These are phyloP conservation scores for Polia nebulosa DNA, from an alignment of 2,888 invertebrate genomes.

Conservation along the genomic window DNA sequence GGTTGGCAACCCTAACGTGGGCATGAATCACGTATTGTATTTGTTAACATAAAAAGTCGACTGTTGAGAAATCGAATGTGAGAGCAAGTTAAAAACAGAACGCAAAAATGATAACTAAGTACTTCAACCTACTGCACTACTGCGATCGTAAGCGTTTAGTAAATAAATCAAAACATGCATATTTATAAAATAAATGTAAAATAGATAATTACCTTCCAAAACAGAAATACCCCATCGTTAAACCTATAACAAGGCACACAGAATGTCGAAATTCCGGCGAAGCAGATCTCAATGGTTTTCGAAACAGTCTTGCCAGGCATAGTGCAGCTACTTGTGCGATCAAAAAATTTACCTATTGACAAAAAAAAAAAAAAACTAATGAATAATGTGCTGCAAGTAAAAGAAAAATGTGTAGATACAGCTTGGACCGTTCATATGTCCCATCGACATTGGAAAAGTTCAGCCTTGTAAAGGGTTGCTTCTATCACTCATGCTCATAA, in stretches of 20 bases:
- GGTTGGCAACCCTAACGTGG: no score
- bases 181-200: conserved; percentile 63
- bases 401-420: conserved; percentile 48
- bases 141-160: neutral
- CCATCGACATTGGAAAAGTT: no score
- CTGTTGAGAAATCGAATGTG: no score
- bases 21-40: neutral
- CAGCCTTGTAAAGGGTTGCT: no score
- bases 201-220: conserved; percentile 94
- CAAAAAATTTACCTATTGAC: conserved; percentile 95
- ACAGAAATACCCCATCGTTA: conserved; percentile 96
- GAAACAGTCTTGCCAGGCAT: conserved; percentile 94
- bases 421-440: conserved; percentile 1
- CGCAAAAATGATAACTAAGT: no score
- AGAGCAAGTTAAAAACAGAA: neutral
- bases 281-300: conserved; percentile 94
- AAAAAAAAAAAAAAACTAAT: conserved; percentile 71
- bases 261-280: conserved; percentile 94
- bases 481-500: no score
- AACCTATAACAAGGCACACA: conserved; percentile 94
- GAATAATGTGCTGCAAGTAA: conserved; percentile 72
- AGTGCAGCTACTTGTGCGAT: conserved; percentile 95
- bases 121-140: neutral
- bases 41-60: neutral
- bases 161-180: conserved; percentile 41